These are phyloP conservation scores for Zaprionus vittiger DNA, from an alignment of 1,140 invertebrate genomes.

Conservation along the genomic window DNA sequence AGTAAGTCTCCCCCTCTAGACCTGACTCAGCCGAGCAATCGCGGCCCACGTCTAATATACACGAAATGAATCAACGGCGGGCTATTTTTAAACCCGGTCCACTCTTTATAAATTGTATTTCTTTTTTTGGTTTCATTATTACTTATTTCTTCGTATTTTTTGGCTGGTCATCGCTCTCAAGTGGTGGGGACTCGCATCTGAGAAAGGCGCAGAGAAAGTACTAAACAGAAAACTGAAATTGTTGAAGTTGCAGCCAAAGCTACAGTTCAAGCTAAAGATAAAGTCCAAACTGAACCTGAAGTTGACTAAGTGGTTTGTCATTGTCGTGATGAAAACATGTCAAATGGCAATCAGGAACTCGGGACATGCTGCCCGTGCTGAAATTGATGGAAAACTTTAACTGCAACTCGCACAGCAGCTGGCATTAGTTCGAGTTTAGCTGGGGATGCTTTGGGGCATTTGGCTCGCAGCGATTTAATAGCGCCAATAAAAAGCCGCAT, in stretches of 20 bases:
- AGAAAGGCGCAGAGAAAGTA: slow-evolving; percentile 76
- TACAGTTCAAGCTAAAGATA: slow-evolving; percentile 34
- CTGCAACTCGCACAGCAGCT: slow-evolving; percentile 25
- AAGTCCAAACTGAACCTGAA: slow-evolving; percentile 31
- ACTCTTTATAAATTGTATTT: slow-evolving; percentile 28
- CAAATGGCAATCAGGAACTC: slow-evolving; percentile 33
- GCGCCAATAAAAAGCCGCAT: slow-evolving; percentile 27
- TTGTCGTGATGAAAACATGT: slow-evolving; percentile 59
- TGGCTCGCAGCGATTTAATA: slow-evolving; percentile 33
- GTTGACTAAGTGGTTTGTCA: slow-evolving; percentile 63
- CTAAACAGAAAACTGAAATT: slow-evolving; percentile 29
- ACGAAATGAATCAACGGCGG: slow-evolving; percentile 47
- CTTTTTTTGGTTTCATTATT: slow-evolving; percentile 34
- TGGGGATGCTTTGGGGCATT: slow-evolving; percentile 1
- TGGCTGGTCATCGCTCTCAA: slow-evolving; percentile 73
- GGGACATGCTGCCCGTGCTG: slow-evolving; percentile 44
- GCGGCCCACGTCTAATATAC: slow-evolving; percentile 54
- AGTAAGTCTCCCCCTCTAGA: slow-evolving; percentile 26
- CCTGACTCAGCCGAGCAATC: slow-evolving; percentile 29
- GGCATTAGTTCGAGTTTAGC: background rate
- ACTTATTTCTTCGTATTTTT: slow-evolving; percentile 35
- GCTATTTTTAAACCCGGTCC: slow-evolving; percentile 58
- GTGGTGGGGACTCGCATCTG: slow-evolving; percentile 53
- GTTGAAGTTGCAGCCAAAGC: slow-evolving; percentile 17
- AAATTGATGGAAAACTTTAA: slow-evolving; percentile 60